Conservation (phyloP, 2,113 vertebrate genomes). For the Leucosticte australis region DNA sequence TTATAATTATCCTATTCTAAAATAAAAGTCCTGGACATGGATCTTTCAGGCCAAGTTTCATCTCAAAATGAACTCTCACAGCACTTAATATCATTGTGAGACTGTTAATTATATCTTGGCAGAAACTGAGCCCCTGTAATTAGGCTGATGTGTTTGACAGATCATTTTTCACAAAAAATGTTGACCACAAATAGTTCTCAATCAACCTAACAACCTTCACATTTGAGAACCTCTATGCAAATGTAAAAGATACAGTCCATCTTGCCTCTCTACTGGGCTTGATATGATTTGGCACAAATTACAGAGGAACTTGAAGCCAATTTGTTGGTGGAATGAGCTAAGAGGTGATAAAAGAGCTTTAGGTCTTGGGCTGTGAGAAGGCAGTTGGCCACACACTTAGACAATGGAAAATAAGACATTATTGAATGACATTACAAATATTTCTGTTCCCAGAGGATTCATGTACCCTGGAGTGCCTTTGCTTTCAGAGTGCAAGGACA, state of each 20-base stretch:
- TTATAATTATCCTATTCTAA: not conserved
- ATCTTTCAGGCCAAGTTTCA: constrained; percentile 12
- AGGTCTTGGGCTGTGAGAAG: not conserved
- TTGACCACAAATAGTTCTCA: not conserved
- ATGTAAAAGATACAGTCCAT: not conserved
- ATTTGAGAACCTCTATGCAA: not conserved
- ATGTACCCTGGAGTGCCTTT: not conserved
- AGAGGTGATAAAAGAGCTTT: not conserved
- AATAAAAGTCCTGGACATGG: not conserved
- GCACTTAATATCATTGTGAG: not conserved
- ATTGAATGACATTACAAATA: not conserved
- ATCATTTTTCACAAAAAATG: not conserved
- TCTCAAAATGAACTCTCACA: constrained; percentile 2
- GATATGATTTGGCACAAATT: not conserved
- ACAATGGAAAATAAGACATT: not conserved
- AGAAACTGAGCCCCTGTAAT: constrained; percentile 14
- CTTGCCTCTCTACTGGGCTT: not conserved
- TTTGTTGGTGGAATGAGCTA: not conserved
- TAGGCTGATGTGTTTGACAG: not conserved
- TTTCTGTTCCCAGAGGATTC: not conserved
- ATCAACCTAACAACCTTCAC: not conserved
- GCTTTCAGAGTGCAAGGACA: not conserved
- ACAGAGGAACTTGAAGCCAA: not conserved
- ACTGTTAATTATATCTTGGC: not conserved
- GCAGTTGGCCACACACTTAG: not conserved